A percentile compares a stretch with the other conserved stretches of the same genome.
These are phyloP conservation scores for Dunckerocampus dactyliophorus DNA, from an alignment of 2,113 vertebrate species.

Conservation along the genomic window DNA sequence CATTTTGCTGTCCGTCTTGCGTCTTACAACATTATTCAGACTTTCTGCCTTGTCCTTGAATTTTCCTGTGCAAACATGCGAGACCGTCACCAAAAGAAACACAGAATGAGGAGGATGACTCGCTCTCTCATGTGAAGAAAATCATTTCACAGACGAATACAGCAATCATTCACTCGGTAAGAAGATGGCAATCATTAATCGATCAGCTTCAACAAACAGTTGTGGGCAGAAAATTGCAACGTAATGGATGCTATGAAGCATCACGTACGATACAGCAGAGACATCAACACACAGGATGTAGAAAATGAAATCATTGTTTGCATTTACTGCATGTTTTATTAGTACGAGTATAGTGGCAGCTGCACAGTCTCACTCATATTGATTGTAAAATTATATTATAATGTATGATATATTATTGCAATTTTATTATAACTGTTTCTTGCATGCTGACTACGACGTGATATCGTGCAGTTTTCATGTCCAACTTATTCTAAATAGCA, in stretches of 20 bases:
- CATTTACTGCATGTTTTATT: no score
- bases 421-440: no score
- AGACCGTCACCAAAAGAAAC: slow-evolving; percentile 19
- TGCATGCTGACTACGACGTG: no score
- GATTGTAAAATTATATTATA: no score
- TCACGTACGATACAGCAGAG: not conserved
- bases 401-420: no score
- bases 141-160: not conserved
- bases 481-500: no score
- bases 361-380: no score
- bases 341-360: no score
- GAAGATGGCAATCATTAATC: not conserved
- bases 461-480: no score
- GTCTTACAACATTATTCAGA: slow-evolving; percentile 75
- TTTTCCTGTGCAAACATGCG: slow-evolving; percentile 74
- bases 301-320: no score
- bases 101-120: not conserved
- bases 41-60: slow-evolving; percentile 82
- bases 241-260: not conserved
- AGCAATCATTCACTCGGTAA: not conserved
- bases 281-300: no score
- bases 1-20: slow-evolving; percentile 67
- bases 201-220: not conserved
- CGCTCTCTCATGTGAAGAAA: not conserved
- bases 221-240: not conserved